Evolutionary conservation across 2,113 vertebrate genomes (phyloP), one percentile per base, ranked within the genome.

Genomic region (Cichladusa arquata): DNA sequence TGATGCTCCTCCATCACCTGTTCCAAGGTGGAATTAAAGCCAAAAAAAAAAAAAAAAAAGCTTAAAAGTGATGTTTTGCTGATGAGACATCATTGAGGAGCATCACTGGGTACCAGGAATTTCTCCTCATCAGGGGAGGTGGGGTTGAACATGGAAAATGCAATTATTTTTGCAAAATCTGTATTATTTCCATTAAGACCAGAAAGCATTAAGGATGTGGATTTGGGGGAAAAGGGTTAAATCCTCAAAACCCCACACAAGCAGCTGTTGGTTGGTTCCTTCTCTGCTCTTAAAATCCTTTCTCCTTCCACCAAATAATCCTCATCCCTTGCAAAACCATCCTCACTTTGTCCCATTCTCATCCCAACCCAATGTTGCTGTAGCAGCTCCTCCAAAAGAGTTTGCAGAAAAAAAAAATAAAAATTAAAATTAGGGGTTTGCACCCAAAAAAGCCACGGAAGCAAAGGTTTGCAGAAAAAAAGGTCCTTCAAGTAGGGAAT

Each of bases 181-280:
- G 18, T 1, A 1, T 42, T 48, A 6, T n/a, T 84, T 57, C 8
- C 7, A 17, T n/a, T 13, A 14, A 31, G 14, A 29, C 4, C 20
- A 64, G 40, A 19, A 65, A 33, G 25, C 19, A 19, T 24, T 10
- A 15, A 2, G 1, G 54, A 6, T 0, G 0, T 36, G n/a, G 47
- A 25, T 65, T 47, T 51, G 5, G 54, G 5, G 19, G 4, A 6
- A 65, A 70, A 40, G 13, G 20, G 34, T 54, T 51, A 23, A 60
- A 69, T 44, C 7, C 0, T 28, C 6, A 28, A 67, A 80, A 48
- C 8, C 22, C 56, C 20, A 6, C 26, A 2, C 11, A 18, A 38
- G 34, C 0, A 11, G 40, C 8, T 3, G 1, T 11, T 8, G 4
- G 19, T 5, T 2, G 25, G 19, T n/a, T 64, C 25, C 23, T 16